Evolutionary conservation across 2,797 vertebrate genomes (phyloP).

Genomic region (Poecilia gillii): DNA sequence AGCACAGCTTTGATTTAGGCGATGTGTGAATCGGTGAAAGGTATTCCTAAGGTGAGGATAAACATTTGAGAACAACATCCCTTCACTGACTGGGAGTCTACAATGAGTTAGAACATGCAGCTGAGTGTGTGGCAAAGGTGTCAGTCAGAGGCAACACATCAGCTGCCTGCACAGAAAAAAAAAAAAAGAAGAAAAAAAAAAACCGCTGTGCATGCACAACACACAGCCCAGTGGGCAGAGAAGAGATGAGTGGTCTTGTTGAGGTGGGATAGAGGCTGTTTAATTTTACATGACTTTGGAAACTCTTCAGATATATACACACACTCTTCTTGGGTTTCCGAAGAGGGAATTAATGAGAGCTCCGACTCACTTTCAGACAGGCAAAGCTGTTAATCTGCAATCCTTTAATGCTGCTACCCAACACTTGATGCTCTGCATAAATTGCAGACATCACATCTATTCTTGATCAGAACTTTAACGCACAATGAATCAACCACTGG

Average conservation of each 20-base stretch:
- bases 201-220: not conserved
- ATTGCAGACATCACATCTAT: conserved; percentile 42
- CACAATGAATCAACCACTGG: conserved; percentile 27
- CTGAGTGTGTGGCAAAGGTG: conserved; percentile 33
- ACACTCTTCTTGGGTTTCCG: conserved; percentile 22
- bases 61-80: conserved; percentile 23
- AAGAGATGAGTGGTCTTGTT: conserved; percentile 19
- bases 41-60: conserved; percentile 10
- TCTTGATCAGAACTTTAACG: conserved; percentile 46
- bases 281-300: conserved; percentile 37
- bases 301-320: conserved; percentile 9
- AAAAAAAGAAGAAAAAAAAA: conserved; percentile 12
- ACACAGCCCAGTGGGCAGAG: conserved; percentile 17
- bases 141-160: conserved; percentile 49
- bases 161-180: conserved; percentile 30
- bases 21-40: conserved; percentile 27
- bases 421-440: conserved; percentile 21
- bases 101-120: conserved; percentile 48
- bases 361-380: conserved; percentile 46
- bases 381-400: conserved; percentile 54
- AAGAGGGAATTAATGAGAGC: conserved; percentile 49
- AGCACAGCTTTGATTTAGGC: conserved; percentile 24
- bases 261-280: conserved; percentile 13
- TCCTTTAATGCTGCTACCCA: conserved; percentile 30
- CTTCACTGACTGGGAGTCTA: conserved; percentile 31